These are phyloP conservation scores for Myotis myotis DNA, from an alignment of 2,797 vertebrate species.

Conservation along the genomic window DNA sequence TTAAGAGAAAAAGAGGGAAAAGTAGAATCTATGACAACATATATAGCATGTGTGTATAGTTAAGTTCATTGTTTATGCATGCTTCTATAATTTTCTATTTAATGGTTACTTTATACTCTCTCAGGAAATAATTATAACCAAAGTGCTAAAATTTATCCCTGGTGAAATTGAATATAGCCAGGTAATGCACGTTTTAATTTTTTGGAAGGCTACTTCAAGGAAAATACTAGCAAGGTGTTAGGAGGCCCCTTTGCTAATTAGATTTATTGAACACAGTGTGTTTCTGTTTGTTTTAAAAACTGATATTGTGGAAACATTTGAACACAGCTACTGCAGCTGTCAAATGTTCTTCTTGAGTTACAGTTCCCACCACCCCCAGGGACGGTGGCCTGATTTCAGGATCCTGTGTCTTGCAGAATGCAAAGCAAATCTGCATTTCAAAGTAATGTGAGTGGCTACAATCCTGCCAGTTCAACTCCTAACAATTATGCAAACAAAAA, in stretches of 20 bases:
- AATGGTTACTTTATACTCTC: not conserved
- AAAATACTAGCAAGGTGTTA: not conserved
- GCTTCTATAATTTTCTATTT: not conserved
- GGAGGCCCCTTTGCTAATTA: not conserved
- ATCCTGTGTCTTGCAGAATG: not conserved
- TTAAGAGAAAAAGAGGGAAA: not conserved
- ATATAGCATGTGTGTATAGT: not conserved
- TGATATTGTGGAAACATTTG: not conserved
- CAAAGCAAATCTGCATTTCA: not conserved
- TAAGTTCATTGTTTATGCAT: not conserved
- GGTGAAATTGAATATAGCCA: not conserved
- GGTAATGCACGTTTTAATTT: not conserved
- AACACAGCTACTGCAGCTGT: not conserved
- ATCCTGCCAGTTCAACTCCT: not conserved
- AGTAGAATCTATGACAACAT: not conserved
- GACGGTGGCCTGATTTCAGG: not conserved
- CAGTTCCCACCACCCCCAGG: not conserved
- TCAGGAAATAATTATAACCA: not conserved
- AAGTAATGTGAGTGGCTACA: not conserved
- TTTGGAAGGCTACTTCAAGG: not conserved
- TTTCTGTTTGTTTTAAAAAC: conserved; percentile 13
- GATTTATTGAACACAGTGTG: not conserved
- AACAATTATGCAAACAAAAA: conserved; percentile 24
- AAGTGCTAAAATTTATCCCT: not conserved
- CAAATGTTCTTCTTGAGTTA: not conserved